Base-by-base conservation (phyloP, 2,113 vertebrate species). In the Desmodus rotundus region DNA sequence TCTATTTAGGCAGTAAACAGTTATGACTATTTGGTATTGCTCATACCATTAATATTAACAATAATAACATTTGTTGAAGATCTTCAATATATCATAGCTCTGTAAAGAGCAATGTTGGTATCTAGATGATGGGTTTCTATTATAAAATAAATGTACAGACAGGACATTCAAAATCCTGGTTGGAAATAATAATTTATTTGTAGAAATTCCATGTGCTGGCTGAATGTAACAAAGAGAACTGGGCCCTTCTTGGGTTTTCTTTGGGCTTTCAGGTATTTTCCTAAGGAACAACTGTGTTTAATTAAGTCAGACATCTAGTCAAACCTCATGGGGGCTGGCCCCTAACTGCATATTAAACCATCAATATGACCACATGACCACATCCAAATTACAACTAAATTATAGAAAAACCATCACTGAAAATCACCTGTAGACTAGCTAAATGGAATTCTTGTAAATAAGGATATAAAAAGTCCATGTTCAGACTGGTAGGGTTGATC, bases 1-100 rank as follows among this genome's bases (percentile, higher is more conserved):
- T 93, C 80, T 94, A 63, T 26, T 95, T 31, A 15, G 58, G 76
- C 58, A 92, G 76, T n/a, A 78, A 90, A 36, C 33, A 91, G 63
- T 83, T 89, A 58, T 93, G 78, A 76, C 65, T 92, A 87, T 83
- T 92, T 96, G 58, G 81, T 94, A 91, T 67, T 45, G 43, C 16
- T 87, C 45, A 54, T 91, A 61, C 45, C 89, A 96, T 97, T 94
- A 91, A 95, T 96, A 95, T 96, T 93, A 95, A 96, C 65, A 86
- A 89, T 83, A 91, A 68, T 56, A 67, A 52, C 87, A 63, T 90
- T 93, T 92, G 43, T 93, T 58, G 24, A 95, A 94, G 83, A 82
- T 38, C 73, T 95, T 85, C 76, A 15, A 2, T 54, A 63, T 91
- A n/a, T 84, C 70, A 87, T 68, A 92, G 80, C 33, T 58, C 45